Percentiles rank a stretch among this genome's conserved stretches.
These are phyloP conservation scores for Opisthocomus hoazin DNA, from an alignment of 2,113 vertebrate genomes.

Conservation along the genomic window DNA sequence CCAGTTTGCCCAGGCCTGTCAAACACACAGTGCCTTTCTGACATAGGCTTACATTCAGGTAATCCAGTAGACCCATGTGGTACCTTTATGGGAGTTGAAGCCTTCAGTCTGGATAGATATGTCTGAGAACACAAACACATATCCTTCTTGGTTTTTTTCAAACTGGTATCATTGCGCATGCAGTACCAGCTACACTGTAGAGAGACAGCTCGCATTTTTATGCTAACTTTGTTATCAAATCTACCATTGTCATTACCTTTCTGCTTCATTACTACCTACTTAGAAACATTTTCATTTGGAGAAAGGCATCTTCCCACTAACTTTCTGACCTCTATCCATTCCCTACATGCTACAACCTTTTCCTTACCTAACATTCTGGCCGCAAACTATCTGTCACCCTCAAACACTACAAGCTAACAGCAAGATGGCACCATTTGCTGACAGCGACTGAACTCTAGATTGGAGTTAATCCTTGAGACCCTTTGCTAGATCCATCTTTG, in stretches of 20 bases:
- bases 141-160: neutral
- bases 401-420: constrained; percentile 25
- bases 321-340: constrained; percentile 38
- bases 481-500: neutral
- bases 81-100: constrained; percentile 53
- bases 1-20: constrained; percentile 57
- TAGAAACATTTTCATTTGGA: neutral
- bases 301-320: constrained; percentile 13
- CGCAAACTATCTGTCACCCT: constrained; percentile 19
- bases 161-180: neutral
- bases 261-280: constrained; percentile 16
- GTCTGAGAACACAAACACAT: neutral
- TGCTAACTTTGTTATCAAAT: constrained; percentile 8
- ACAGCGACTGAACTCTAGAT: neutral
- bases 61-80: constrained; percentile 56
- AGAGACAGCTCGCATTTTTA: neutral
- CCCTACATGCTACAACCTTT: constrained; percentile 54
- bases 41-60: constrained; percentile 56
- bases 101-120: constrained; percentile 8
- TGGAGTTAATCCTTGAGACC: neutral
- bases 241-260: constrained; percentile 1
- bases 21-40: constrained; percentile 55
- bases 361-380: constrained; percentile 54
- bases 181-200: neutral
- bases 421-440: constrained; percentile 17